Percentiles rank a stretch among this genome's conserved stretches.
phyloP scores from a whole-genome alignment of 2,888 invertebrate genomes.

The Drosophila tanythrix region DNA sequence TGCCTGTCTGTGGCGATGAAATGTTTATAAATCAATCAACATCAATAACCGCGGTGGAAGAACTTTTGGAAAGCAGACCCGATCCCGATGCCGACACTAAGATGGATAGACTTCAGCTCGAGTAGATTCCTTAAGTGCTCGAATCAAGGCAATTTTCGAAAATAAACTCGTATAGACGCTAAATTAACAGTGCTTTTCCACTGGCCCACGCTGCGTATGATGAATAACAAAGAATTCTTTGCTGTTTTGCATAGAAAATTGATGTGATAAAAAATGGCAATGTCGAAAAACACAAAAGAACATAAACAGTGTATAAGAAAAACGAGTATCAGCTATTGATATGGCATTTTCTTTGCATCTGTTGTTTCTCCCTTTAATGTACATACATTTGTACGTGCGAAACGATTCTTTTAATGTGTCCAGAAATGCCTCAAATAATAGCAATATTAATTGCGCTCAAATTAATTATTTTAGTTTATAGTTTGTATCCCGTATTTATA shows the following conservation, averaged over 20 bases:
- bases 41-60: conserved; percentile 61
- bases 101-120: conserved; percentile 60
- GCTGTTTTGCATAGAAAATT: conserved; percentile 34
- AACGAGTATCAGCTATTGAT: conserved; percentile 5
- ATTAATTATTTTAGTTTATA: neutral
- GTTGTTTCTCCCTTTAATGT: neutral
- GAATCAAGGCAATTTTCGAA: conserved; percentile 23
- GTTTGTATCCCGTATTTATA: neutral
- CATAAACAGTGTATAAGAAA: conserved; percentile 28
- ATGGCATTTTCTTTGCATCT: conserved; percentile 3
- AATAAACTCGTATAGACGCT: conserved; percentile 27
- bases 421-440: neutral
- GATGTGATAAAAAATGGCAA: conserved; percentile 34
- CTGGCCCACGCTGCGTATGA: conserved; percentile 58
- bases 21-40: conserved; percentile 82
- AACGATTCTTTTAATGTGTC: neutral
- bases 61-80: conserved; percentile 42
- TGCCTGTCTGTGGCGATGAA: conserved; percentile 56
- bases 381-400: no score
- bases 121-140: conserved; percentile 37
- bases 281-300: conserved; percentile 5
- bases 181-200: conserved; percentile 22
- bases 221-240: conserved; percentile 36
- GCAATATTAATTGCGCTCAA: neutral
- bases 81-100: conserved; percentile 23